Conservation (phyloP, 2,888 invertebrate genomes). For the Prionchulus punctatus region DNA sequence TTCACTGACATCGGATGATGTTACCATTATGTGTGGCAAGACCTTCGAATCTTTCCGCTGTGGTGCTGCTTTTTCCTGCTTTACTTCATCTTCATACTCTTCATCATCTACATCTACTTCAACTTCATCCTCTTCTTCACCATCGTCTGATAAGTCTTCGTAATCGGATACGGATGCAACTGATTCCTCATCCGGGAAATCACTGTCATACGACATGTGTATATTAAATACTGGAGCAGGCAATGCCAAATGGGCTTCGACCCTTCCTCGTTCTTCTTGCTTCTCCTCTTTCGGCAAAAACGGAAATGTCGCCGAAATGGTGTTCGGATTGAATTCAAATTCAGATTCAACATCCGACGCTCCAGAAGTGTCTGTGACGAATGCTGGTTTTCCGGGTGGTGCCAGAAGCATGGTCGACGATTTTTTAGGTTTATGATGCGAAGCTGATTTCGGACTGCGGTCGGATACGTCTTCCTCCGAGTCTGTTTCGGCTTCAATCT, state of each 20-base stretch:
- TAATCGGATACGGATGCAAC: conserved; percentile 5
- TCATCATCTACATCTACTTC: not conserved
- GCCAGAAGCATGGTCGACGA: not conserved
- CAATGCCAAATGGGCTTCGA: conserved; percentile 1
- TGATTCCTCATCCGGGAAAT: conserved; percentile 4
- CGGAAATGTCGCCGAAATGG: not conserved
- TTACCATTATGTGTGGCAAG: not conserved
- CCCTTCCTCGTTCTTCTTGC: conserved; percentile 1
- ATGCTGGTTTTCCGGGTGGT: not conserved
- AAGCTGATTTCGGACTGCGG: not conserved
- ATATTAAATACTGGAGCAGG: conserved; percentile 9
- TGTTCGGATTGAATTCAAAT: not conserved
- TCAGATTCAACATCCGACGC: not conserved
- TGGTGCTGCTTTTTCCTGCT: not conserved
- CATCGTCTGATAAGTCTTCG: conserved; percentile 6
- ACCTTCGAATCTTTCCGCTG: not conserved
- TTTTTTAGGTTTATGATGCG: not conserved
- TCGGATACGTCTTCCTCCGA: not conserved
- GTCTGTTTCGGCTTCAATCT: not conserved
- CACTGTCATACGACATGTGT: not conserved
- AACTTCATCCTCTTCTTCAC: conserved; percentile 2
- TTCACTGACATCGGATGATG: not conserved
- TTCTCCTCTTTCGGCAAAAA: not conserved
- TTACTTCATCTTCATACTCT: not conserved
- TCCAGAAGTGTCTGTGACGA: not conserved